Percentiles rank a stretch among this genome's conserved stretches.
Evolutionary conservation across 2,888 invertebrate species (phyloP).

Genomic region (Nomada ferruginata): DNA sequence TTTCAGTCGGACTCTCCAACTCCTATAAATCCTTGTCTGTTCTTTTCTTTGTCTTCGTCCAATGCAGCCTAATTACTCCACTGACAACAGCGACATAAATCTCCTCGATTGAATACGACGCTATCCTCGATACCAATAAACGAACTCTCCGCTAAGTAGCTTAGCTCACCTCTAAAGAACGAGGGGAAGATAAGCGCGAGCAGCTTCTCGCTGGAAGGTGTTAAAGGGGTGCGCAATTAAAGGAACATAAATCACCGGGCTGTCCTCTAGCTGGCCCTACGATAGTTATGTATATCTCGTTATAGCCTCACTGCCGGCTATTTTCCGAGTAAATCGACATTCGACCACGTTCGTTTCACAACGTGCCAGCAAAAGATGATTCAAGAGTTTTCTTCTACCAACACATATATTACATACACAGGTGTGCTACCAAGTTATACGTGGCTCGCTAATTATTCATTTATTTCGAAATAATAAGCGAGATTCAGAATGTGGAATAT

Average conservation of each 20-base stretch:
- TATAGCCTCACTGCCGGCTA: conserved; percentile 28
- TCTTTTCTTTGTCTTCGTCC: not conserved
- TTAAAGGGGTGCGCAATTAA: conserved; percentile 49
- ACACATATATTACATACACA: too few species aligned
- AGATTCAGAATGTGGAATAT: too few species aligned
- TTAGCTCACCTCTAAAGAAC: not conserved
- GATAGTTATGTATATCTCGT: conserved; percentile 38
- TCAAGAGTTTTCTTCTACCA: too few species aligned
- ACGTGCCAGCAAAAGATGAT: not conserved
- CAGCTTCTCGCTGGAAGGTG: conserved; percentile 31
- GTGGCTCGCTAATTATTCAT: too few species aligned
- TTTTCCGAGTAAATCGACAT: conserved; percentile 32
- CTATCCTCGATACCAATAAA: conserved; percentile 23
- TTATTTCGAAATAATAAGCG: too few species aligned
- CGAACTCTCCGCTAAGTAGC: not conserved
- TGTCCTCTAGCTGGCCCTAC: conserved; percentile 34
- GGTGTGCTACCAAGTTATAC: too few species aligned
- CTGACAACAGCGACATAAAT: conserved; percentile 16
- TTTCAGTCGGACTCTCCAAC: not conserved
- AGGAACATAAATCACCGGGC: conserved; percentile 50
- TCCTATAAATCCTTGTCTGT: not conserved
- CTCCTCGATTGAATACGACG: conserved; percentile 17
- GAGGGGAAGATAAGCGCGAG: conserved; percentile 20
- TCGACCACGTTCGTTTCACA: not conserved
- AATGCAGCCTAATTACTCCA: conserved; percentile 27